Base-by-base conservation (phyloP, 2,113 vertebrate genomes). In the Heloderma charlesbogerti region DNA sequence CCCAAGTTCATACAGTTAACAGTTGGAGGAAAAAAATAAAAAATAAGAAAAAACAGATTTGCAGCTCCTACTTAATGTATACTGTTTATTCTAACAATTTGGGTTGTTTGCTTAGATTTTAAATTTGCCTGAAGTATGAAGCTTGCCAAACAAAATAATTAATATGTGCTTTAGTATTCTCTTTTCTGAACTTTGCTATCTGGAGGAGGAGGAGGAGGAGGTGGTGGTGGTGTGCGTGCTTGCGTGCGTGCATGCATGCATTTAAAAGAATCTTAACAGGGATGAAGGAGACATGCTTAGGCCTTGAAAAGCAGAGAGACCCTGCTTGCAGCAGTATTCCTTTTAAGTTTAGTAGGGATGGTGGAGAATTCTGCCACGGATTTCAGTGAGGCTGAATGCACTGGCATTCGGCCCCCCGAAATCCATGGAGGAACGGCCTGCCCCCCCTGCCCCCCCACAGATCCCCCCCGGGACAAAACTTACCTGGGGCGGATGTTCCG, bases 21-120 rank as follows among this genome's bases (percentile, higher is more conserved):
- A 0, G 18, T 82, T 91, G 60, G 60, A 18, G 60, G 20, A 51
- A 0, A 89, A 89, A 18, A 1, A n/a, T n/a, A n/a, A n/a, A n/a
- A n/a, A n/a, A n/a, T n/a, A n/a, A n/a, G n/a, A n/a, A 77, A 31
- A 31, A 90, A 16, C 1, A 82, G 10, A 43, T 72, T 34, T n/a
- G 88, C 54, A 34, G 88, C 92, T 89, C 89, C 67, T 87, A 81
- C 72, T 89, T 92, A 77, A 90, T 94, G 80, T 25, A 60, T 40
- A 91, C 29, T 87, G 93, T 94, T 92, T 91, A 27, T 92, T 95
- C 90, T 94, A 92, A 88, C 92, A 90, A 94, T 90, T 82, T 34
- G 89, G 60, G 69, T 87, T 91, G 82, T 90, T 94, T 93, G 93
- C 84, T 77, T 81, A 48, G 2, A 94, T 93, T 91, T 92, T 82